phyloP scores from a whole-genome alignment of 2,888 invertebrate species.

The Andrena camellia region DNA sequence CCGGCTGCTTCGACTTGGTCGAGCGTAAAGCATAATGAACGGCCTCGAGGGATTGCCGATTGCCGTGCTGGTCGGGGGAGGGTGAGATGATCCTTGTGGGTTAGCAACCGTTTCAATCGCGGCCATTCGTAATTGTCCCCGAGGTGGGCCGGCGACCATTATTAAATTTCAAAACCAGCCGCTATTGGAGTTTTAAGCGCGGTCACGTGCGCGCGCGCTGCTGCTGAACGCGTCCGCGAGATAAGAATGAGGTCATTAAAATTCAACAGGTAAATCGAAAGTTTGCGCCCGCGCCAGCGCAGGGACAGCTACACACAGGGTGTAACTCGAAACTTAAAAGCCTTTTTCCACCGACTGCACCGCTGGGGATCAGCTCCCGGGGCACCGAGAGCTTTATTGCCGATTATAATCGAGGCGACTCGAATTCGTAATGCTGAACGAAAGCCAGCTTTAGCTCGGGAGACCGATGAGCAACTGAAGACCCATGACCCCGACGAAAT shows the following conservation, averaged over 20 bases:
- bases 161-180: conserved; percentile 59
- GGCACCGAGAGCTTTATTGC: conserved; percentile 34
- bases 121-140: conserved; percentile 36
- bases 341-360: neutral
- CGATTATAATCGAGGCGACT: conserved; percentile 48
- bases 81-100: neutral
- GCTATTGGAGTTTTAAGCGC: conserved; percentile 21
- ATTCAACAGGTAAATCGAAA: conserved; percentile 72
- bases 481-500: neutral
- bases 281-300: conserved; percentile 36
- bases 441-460: neutral
- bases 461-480: neutral
- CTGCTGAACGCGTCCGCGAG: conserved; percentile 25
- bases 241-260: conserved; percentile 67
- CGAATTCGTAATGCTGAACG: conserved; percentile 18
- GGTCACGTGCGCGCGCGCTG: neutral
- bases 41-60: conserved; percentile 10
- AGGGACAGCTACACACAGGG: neutral
- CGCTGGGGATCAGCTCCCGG: conserved; percentile 11
- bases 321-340: conserved; percentile 55
- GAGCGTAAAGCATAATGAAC: neutral
- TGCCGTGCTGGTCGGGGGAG: neutral
- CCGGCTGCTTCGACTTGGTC: neutral
- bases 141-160: conserved; percentile 21
- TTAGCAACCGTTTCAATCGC: neutral